A percentile compares a stretch with the other conserved stretches of the same genome.
Evolutionary conservation across 2,888 invertebrate genomes (phyloP).

Genomic region (Dascillus cervinus): DNA sequence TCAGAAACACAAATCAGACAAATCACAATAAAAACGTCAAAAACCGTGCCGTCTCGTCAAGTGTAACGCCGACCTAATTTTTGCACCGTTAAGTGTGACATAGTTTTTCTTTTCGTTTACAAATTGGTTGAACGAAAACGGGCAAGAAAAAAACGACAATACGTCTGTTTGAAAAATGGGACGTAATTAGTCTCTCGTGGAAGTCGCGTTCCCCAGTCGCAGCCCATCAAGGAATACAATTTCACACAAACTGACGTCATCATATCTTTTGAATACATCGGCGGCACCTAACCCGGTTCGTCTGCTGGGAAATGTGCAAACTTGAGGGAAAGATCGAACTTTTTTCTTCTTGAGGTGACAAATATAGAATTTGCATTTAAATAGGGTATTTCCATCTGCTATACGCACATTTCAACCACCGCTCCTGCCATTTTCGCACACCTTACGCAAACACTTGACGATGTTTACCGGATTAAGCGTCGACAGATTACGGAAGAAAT

Average conservation of each 20-base stretch:
- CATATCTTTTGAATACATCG: constrained; percentile 20
- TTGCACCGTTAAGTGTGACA: too few species aligned
- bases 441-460: constrained; percentile 36
- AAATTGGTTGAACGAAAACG: too few species aligned
- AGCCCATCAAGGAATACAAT: constrained; percentile 25
- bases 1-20: too few species aligned
- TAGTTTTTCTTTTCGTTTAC: too few species aligned
- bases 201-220: constrained; percentile 14
- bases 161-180: constrained; percentile 32
- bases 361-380: constrained; percentile 62
- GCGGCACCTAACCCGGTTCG: constrained; percentile 20
- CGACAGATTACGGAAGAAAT: constrained; percentile 16
- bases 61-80: too few species aligned
- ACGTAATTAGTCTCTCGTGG: constrained; percentile 34
- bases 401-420: constrained; percentile 35
- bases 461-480: constrained; percentile 34
- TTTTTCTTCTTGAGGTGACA: constrained; percentile 49
- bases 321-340: constrained; percentile 41
- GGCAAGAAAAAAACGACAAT: constrained; percentile 24
- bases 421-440: constrained; percentile 33
- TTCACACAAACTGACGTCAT: constrained; percentile 23
- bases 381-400: constrained; percentile 60
- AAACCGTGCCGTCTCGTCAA: too few species aligned
- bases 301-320: constrained; percentile 40
- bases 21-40: too few species aligned